Base-by-base conservation (phyloP, 64 coral and sea anemone species). In the Montipora capricornis region DNA sequence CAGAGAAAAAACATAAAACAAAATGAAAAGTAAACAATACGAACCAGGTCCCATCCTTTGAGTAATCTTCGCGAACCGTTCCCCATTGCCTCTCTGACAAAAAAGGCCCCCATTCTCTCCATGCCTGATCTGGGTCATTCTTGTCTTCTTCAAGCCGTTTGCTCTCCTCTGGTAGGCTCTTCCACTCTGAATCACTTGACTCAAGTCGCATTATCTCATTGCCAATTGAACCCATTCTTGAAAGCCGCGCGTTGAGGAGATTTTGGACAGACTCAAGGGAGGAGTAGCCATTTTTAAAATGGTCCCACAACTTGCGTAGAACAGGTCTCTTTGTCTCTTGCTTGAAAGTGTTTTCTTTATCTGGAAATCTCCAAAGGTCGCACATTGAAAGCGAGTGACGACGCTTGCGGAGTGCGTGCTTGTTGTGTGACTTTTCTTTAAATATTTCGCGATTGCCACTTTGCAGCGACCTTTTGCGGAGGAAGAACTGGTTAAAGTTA, bases 31-130 rank as follows among this genome's bases (percentile, higher is more conserved):
- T 4, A 14, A 37, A 37, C 29, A 37, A 37, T 6, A 45, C 96
- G 69, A 74, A 98, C 96, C 85, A 83, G 50, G 79, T 83, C 57
- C 96, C 96, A 80, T 98, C 89, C 9, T 17, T 8, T 6, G 96
- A 98, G 83, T 98, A 98, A 45, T 98, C 96, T 29, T 98, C 96
- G 19, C 96, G 77, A 8, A 98, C 89, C 10, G 96, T 98, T 29
- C 96, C 96, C 96, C 96, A 98, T 64, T 98, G 96, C 13, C 96
- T 77, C 46, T 98, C 96, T 5, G 92, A 73, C 68, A 98, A 69
- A 78, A 95, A 98, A 24, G 96, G 89, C 2, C 95, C 95, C 95
- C 95, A 96, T 67, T 88, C 79, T 76, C 77, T 93, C 95, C 95
- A 96, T 20, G 13, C 26, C 4, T 93, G 75, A 20, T 87, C 87